These are phyloP conservation scores for Gisinianus flammeolus DNA, from an alignment of 2,888 invertebrate genomes.

Conservation along the genomic window DNA sequence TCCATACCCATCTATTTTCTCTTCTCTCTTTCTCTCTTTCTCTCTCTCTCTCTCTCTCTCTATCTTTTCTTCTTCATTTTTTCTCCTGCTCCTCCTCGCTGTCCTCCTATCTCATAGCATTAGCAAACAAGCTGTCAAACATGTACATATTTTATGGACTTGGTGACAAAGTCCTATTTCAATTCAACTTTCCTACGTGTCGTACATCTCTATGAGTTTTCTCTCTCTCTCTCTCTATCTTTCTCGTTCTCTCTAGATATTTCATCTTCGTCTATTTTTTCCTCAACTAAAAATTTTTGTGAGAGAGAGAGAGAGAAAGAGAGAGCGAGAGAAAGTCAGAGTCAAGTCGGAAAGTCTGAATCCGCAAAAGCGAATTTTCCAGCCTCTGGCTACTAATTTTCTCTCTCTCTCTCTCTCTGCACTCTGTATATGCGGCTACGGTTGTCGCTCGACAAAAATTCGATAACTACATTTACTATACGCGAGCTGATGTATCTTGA, in stretches of 20 bases:
- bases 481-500: neutral
- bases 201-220: too few relatives aligned
- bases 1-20: neutral
- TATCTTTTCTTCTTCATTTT: neutral
- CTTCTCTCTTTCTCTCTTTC: neutral
- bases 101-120: neutral
- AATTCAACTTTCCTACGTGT: too few relatives aligned
- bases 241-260: neutral
- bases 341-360: neutral
- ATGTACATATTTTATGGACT: constrained; percentile 18
- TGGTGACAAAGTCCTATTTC: constrained; percentile 13
- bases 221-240: neutral
- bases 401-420: neutral
- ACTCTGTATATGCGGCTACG: too few relatives aligned
- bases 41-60: too few relatives aligned
- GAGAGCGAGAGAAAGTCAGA: constrained; percentile 1
- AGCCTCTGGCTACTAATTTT: constrained; percentile 31
- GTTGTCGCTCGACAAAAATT: neutral
- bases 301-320: neutral
- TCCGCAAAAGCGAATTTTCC: constrained; percentile 6
- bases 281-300: neutral
- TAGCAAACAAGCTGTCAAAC: constrained; percentile 29
- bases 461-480: neutral
- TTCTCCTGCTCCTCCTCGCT: neutral
- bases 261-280: too few relatives aligned